Percentiles rank a stretch among this genome's conserved stretches.
Evolutionary conservation across 2,888 invertebrate species (phyloP).

Genomic region (Rhyacophila evoluta): DNA sequence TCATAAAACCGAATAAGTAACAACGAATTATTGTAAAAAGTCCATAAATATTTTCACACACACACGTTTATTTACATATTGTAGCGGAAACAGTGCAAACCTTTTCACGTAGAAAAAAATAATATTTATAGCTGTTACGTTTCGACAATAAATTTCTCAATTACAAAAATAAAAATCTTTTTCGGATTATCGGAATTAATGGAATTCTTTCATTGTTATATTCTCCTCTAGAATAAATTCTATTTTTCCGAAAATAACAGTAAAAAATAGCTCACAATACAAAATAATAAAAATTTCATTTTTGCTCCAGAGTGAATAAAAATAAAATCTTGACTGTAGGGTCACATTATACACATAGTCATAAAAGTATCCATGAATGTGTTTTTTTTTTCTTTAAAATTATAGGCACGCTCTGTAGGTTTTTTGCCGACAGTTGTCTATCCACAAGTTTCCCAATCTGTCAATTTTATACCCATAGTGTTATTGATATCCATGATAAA

Average conservation of each 20-base stretch:
- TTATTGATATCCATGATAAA: no score
- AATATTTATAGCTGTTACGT: no score
- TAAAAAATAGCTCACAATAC: not conserved
- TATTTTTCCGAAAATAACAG: not conserved
- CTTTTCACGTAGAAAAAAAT: no score
- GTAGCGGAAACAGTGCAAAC: no score
- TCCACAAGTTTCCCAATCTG: not conserved
- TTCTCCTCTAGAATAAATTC: not conserved
- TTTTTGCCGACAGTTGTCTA: not conserved
- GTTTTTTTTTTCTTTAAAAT: not conserved
- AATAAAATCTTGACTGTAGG: constrained; percentile 1
- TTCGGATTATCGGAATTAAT: not conserved
- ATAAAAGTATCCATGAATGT: not conserved
- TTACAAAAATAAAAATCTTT: not conserved
- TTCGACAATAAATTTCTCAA: no score
- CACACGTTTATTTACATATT: no score
- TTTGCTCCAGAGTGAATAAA: not conserved
- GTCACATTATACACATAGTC: constrained; percentile 8
- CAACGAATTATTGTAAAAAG: no score
- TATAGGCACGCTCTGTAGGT: not conserved
- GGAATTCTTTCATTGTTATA: not conserved
- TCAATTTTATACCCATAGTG: not conserved
- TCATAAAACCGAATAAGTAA: no score
- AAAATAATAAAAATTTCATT: not conserved
- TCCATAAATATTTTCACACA: no score